Evolutionary conservation across 2,888 invertebrate genomes (phyloP).

Genomic region (Unio pictorum): DNA sequence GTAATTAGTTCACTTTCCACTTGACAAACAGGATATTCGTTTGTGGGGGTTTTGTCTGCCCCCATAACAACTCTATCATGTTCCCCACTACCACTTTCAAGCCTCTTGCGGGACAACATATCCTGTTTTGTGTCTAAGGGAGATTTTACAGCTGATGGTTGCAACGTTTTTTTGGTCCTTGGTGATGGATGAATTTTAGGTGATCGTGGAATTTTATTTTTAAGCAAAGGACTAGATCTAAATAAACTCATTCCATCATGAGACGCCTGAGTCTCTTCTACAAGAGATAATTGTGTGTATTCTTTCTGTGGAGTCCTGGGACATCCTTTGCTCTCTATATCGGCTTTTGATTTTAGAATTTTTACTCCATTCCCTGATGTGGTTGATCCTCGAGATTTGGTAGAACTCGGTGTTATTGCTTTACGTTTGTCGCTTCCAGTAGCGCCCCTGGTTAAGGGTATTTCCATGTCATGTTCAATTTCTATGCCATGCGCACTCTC

Average conservation of each 20-base stretch:
- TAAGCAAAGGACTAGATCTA: conserved; percentile 47
- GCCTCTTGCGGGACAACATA: conserved; percentile 43
- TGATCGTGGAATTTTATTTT: conserved; percentile 45
- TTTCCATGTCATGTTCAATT: conserved; percentile 57
- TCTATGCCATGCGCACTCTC: conserved; percentile 47
- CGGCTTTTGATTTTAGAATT: conserved; percentile 44
- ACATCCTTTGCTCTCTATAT: conserved; percentile 39
- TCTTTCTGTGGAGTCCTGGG: conserved; percentile 48
- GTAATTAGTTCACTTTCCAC: too few species aligned
- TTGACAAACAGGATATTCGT: background rate
- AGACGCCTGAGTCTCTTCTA: conserved; percentile 34
- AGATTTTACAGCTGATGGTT: conserved; percentile 20
- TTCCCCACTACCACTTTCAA: conserved; percentile 26
- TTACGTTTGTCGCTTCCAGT: conserved; percentile 21
- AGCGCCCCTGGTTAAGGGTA: conserved; percentile 52
- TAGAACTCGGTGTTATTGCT: conserved; percentile 45
- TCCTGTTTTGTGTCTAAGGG: conserved; percentile 48
- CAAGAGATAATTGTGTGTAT: conserved; percentile 43
- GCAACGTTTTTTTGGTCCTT: conserved; percentile 34
- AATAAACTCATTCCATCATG: conserved; percentile 37
- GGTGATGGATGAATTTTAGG: conserved; percentile 56
- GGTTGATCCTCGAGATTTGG: conserved; percentile 50
- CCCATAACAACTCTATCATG: conserved; percentile 33
- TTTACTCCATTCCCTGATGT: conserved; percentile 33
- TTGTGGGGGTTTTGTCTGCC: conserved; percentile 28